These are phyloP conservation scores for Lumbricus terrestris DNA, from an alignment of 2,888 invertebrate genomes.

Conservation along the genomic window DNA sequence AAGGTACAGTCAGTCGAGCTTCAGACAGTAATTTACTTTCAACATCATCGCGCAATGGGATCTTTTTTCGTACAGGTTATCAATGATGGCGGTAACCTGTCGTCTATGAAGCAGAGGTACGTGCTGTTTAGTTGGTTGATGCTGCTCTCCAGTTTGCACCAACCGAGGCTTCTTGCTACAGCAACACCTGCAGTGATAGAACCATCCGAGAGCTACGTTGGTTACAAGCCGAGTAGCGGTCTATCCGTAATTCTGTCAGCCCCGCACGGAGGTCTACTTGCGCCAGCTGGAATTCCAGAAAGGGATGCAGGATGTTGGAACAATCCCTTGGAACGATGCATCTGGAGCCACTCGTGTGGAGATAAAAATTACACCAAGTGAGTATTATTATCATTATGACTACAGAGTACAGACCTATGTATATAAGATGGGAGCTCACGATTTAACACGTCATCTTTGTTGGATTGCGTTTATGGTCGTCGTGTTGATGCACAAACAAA, in stretches of 20 bases:
- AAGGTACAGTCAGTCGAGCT: neutral
- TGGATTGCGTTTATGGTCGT: neutral
- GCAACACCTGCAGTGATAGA: neutral
- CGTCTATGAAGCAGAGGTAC: neutral
- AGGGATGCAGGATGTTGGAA: slow-evolving; percentile 28
- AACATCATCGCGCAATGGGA: neutral
- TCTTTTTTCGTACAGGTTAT: neutral
- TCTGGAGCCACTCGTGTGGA: slow-evolving; percentile 25
- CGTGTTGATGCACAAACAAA: neutral
- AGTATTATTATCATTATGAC: neutral
- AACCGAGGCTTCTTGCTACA: neutral
- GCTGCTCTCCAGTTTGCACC: neutral
- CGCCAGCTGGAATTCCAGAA: slow-evolving; percentile 17
- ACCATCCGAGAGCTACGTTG: slow-evolving; percentile 6
- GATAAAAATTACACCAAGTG: slow-evolving; percentile 20
- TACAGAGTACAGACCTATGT: no score
- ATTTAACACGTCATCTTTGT: neutral
- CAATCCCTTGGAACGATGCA: neutral
- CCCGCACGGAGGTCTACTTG: slow-evolving; percentile 25
- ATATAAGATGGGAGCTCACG: no score
- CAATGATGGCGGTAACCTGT: neutral
- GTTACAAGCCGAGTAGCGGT: slow-evolving; percentile 10
- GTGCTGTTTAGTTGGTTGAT: neutral
- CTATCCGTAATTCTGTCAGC: slow-evolving; percentile 17
- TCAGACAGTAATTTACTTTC: neutral